phyloP scores from a whole-genome alignment of 2,888 invertebrate species.

The Metellina segmentata region DNA sequence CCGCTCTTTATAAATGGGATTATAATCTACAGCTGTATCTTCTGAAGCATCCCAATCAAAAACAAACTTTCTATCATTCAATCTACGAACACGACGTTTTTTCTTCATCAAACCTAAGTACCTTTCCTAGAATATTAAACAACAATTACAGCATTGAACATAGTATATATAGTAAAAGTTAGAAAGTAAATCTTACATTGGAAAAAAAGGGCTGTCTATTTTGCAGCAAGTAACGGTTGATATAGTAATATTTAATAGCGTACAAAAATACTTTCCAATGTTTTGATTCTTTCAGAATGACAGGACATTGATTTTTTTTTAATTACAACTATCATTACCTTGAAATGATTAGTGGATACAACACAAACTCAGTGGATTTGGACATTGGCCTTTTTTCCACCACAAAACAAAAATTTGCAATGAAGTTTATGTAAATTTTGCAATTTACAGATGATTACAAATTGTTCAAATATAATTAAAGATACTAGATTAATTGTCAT shows the following conservation, averaged over 20 bases:
- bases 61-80: slow-evolving; percentile 99
- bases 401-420: too few species aligned
- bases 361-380: too few species aligned
- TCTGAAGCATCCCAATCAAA: slow-evolving; percentile 99
- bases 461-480: too few species aligned
- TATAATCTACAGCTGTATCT: slow-evolving; percentile 98
- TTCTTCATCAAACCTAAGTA: slow-evolving; percentile 96
- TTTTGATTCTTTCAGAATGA: background rate
- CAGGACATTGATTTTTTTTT: too few species aligned
- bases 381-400: too few species aligned
- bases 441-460: too few species aligned
- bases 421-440: too few species aligned
- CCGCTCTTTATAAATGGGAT: slow-evolving; percentile 95
- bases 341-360: too few species aligned
- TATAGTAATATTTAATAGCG: background rate
- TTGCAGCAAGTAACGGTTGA: background rate
- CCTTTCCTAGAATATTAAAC: slow-evolving; percentile 84
- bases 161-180: background rate
- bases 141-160: background rate
- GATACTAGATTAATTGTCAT: too few species aligned
- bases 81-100: slow-evolving; percentile 92
- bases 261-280: background rate
- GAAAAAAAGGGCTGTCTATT: background rate
- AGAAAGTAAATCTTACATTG: background rate
- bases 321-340: too few species aligned